A percentile compares a stretch with the other conserved stretches of the same genome.
phyloP scores from a whole-genome alignment of 2,113 vertebrate species.

The Saguinus imperator region DNA sequence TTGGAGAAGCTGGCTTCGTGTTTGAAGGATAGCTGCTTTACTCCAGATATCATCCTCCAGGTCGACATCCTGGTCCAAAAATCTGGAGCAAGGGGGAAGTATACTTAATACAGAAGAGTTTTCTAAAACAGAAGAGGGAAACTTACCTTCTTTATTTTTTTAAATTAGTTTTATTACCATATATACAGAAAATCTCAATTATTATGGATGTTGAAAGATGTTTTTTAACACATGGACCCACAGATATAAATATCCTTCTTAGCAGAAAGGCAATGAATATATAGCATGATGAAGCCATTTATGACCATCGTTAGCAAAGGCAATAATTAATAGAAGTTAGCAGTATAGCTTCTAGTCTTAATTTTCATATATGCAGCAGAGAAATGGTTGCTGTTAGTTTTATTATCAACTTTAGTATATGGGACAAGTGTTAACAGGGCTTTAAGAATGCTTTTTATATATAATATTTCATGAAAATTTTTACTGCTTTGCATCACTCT shows the following conservation, averaged over 20 bases:
- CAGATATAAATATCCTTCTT: neutral
- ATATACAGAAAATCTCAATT: neutral
- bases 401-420: neutral
- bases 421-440: neutral
- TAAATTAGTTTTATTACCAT: neutral
- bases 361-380: neutral
- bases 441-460: neutral
- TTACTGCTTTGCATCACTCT: neutral
- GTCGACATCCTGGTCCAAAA: neutral
- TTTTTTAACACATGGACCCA: neutral
- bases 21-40: neutral
- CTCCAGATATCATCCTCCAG: neutral
- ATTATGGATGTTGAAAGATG: neutral
- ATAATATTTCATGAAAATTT: neutral
- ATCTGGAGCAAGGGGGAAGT: neutral
- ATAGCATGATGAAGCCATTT: neutral
- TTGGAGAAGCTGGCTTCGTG: neutral
- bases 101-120: neutral
- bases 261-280: neutral
- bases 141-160: neutral
- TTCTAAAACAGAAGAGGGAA: neutral
- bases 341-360: neutral
- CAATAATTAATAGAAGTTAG: constrained; percentile 10
- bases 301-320: neutral
- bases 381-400: neutral